Evolutionary conservation across 2,113 vertebrate genomes (phyloP).

Genomic region (Catharus minimus): DNA sequence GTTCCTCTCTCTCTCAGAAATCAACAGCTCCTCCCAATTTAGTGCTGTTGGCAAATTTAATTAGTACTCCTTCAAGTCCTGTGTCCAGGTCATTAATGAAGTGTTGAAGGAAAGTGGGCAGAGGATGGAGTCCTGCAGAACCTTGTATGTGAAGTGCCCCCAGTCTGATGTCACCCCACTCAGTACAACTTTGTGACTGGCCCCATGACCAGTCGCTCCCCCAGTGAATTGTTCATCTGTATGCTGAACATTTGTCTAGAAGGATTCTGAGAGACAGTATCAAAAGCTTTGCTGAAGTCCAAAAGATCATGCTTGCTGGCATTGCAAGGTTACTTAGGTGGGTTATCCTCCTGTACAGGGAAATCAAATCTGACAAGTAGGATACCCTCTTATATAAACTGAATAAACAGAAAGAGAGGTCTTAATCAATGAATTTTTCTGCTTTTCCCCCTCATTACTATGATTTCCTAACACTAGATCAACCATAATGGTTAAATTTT

Average conservation of each 20-base stretch:
- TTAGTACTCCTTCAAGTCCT: background rate
- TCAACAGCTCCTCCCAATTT: background rate
- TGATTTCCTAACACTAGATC: background rate
- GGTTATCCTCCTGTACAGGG: background rate
- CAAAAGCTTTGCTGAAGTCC: background rate
- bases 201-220: background rate
- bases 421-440: background rate
- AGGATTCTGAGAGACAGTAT: background rate
- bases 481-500: background rate
- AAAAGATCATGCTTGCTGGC: background rate
- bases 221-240: background rate
- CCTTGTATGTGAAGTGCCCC: rapidly evolving
- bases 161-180: background rate
- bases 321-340: background rate
- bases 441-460: background rate
- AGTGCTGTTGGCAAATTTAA: background rate
- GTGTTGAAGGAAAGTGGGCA: background rate
- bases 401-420: background rate
- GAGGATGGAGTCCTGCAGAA: background rate
- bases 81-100: background rate
- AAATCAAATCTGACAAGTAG: background rate
- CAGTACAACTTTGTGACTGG: background rate
- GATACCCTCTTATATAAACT: background rate
- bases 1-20: too few species aligned
- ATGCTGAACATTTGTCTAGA: background rate